Base-by-base conservation (phyloP, 2,113 vertebrate species). In the Brachionichthys hirsutus region DNA sequence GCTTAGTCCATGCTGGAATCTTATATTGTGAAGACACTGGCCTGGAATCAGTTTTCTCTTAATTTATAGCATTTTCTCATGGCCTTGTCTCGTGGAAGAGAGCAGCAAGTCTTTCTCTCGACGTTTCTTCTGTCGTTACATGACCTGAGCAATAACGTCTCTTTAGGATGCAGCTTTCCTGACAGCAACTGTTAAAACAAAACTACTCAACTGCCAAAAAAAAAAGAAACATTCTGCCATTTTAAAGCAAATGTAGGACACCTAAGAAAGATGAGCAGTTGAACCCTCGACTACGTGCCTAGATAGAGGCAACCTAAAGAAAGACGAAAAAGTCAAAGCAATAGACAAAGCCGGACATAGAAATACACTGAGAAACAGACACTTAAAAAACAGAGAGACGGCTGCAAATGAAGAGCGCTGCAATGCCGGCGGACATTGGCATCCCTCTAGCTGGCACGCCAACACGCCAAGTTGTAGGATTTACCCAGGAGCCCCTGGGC, bases 391-490 rank as follows among this genome's bases (percentile, higher is more conserved):
- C 2, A 61, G 68, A 74, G 36, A 75, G 30, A 56, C 70, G 58
- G 67, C 73, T 81, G 73, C 54, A 76, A 73, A 85, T 86, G 67
- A 81, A 85, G 79, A 85, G 87, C 81, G 75, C 75, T 83, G 85
- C 85, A 73, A 87, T 88, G 90, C 86, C 80, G 87, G 85, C 77
- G 83, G 85, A 80, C 79, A 80, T 76, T 89, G 88, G 88, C 88
- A 88, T 77, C 58, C 70, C 45, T 49, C 52, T 55, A 73, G 82
- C 83, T 92, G 91, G 91, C 90, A 91, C 70, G 10, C 43, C 12
- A 42, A 46, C 61, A 60, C 89, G 91, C 90, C 91, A 92, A 92
- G 90, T 90, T 92, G 91, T 92, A 91, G 90, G 90, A 92, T 92
- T 92, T 92, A 92, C 86, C 87, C 88, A 65, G 62, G 85, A 87